Base-by-base conservation (phyloP, 2,113 vertebrate species). In the Egretta garzetta region DNA sequence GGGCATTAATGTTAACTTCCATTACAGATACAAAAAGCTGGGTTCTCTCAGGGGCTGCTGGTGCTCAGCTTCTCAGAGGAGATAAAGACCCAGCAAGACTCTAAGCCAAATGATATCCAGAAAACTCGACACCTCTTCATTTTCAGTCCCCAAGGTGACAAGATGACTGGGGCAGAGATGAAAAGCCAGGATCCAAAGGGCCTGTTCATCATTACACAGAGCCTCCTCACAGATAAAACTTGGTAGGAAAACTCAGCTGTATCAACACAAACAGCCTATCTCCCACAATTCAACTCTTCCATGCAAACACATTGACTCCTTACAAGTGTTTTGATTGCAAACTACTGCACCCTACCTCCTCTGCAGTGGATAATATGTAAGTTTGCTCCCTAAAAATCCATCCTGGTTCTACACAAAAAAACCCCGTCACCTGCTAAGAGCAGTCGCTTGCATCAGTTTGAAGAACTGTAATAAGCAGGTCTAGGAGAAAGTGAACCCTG, bases 381-480 rank as follows among this genome's bases (percentile, higher is more conserved):
- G 3, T 87, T 75, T 92, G 33, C 84, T 89, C 75, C 91, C 56
- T 88, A 80, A 94, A 86, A 96, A 92, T 91, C 49, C 41, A 72
- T 74, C 80, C 53, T 67, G 66, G 70, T 83, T 90, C 88, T 60
- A 50, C 20, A 74, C 8, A 33, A 94, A 80, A 50, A 85, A 45
- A 43, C 14, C 50, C 41, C 50, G 83, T 59, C 27, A 80, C 18
- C 92, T 93, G 62, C 79, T 88, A 88, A 90, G 75, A 89, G 77
- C 55, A 83, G 88, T 71, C 95, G 66, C 82, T 84, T 91, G 66
- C 82, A 88, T 52, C 43, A 19, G 2, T 80, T 59, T 86, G 86
- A 88, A 72, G 88, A 96, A 90, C 76, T 35, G 37, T 80, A 96
- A 97, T 91, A 90, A 88, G 90, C 33, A 43, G 56, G 49, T 88